phyloP scores from a whole-genome alignment of 2,888 invertebrate species.

The Caenorhabditis doughertyi region DNA sequence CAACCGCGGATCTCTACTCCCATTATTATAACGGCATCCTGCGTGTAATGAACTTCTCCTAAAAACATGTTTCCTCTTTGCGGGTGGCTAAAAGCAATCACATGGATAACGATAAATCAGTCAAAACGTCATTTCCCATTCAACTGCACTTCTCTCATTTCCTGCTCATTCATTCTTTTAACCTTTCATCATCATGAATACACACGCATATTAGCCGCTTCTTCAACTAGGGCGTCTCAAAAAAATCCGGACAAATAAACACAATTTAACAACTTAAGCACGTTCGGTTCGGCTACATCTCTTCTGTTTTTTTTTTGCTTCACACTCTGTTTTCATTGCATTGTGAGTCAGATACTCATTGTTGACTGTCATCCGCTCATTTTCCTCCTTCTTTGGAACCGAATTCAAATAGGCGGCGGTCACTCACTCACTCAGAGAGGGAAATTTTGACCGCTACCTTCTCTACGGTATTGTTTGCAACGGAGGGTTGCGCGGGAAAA shows the following conservation, averaged over 20 bases:
- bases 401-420: constrained; percentile 58
- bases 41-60: constrained; percentile 16
- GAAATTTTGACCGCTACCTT: constrained; percentile 38
- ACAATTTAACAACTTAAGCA: constrained; percentile 59
- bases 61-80: constrained; percentile 44
- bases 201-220: constrained; percentile 54
- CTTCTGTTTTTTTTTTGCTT: constrained; percentile 14
- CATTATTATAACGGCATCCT: constrained; percentile 19
- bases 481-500: constrained; percentile 51
- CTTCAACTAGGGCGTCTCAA: background rate
- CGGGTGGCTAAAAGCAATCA: background rate
- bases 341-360: constrained; percentile 52
- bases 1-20: background rate
- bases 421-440: constrained; percentile 42
- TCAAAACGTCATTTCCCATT: constrained; percentile 34
- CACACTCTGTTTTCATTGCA: constrained; percentile 36
- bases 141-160: constrained; percentile 14
- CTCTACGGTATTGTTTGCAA: constrained; percentile 50
- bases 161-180: constrained; percentile 41
- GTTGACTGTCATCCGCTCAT: constrained; percentile 46
- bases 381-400: constrained; percentile 46
- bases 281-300: constrained; percentile 50
- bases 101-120: constrained; percentile 31
- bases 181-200: background rate
- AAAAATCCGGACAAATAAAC: constrained; percentile 62